Conservation (phyloP, 1,140 invertebrate genomes). For the Tetraneura akinire region DNA sequence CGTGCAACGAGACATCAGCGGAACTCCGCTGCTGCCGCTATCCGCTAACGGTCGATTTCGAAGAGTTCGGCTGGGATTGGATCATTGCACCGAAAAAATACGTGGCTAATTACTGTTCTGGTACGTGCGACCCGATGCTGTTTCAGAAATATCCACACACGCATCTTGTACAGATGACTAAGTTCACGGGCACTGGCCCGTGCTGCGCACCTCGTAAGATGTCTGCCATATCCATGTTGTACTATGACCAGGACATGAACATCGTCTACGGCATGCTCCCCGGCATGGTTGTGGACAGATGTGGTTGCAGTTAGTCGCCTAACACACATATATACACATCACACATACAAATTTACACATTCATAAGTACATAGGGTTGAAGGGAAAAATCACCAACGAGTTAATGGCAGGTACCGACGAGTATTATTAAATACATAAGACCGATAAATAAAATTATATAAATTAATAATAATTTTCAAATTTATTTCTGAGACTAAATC, state of each 20-base stretch:
- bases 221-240: conserved; percentile 88
- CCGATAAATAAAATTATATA: no score
- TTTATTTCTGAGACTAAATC: no score
- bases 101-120: conserved; percentile 94
- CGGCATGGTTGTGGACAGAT: conserved; percentile 90
- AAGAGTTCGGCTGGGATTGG: conserved; percentile 97
- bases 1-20: conserved; percentile 75
- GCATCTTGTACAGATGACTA: conserved; percentile 74
- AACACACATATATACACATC: not conserved
- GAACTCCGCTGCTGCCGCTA: conserved; percentile 88
- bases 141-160: conserved; percentile 77
- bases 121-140: conserved; percentile 84
- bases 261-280: conserved; percentile 86
- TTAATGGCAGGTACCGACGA: no score
- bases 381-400: no score
- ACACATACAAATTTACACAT: not conserved
- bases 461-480: no score
- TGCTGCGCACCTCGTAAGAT: conserved; percentile 89
- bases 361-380: no score
- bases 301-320: conserved; percentile 68
- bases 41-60: conserved; percentile 95
- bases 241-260: conserved; percentile 85
- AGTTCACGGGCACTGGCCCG: conserved; percentile 75
- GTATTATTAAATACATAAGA: no score
- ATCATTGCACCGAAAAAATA: conserved; percentile 95